Percentiles rank a stretch among this genome's conserved stretches.
phyloP scores from a whole-genome alignment of 2,113 vertebrate genomes.

The Charina bottae region DNA sequence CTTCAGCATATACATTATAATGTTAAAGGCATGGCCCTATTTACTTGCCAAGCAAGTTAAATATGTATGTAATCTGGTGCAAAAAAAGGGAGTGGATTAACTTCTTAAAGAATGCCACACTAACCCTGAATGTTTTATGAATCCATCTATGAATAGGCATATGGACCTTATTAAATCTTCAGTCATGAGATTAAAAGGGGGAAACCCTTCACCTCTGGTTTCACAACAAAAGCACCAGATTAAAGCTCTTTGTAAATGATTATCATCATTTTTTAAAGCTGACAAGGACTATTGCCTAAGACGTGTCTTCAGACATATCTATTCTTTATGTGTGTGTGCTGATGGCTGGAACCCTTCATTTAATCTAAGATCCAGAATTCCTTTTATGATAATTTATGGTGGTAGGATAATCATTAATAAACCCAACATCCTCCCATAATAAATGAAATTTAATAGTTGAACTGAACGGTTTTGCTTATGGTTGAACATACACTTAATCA shows the following conservation, averaged over 20 bases:
- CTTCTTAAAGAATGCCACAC: not conserved
- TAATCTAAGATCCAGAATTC: not conserved
- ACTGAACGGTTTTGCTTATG: constrained; percentile 5
- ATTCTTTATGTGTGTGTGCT: not conserved
- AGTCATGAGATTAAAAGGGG: not conserved
- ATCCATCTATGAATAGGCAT: not conserved
- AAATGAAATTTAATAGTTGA: not conserved
- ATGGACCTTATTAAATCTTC: not conserved
- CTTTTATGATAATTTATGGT: constrained; percentile 16
- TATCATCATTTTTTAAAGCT: not conserved
- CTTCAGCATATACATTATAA: not conserved
- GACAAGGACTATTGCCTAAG: not conserved
- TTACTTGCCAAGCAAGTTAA: not conserved
- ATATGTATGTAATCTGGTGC: not conserved
- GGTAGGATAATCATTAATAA: not conserved
- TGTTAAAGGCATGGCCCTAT: not conserved
- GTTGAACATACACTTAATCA: constrained; percentile 17
- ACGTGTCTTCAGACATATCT: not conserved
- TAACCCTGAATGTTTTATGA: not conserved
- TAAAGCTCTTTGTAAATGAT: not conserved
- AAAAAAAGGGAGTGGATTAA: not conserved
- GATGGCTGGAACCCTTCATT: not conserved
- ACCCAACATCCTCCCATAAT: constrained; percentile 5
- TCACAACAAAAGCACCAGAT: not conserved
- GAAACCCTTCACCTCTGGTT: not conserved